phyloP scores from a whole-genome alignment of 2,888 invertebrate species.

The Tenthredo distinguenda region DNA sequence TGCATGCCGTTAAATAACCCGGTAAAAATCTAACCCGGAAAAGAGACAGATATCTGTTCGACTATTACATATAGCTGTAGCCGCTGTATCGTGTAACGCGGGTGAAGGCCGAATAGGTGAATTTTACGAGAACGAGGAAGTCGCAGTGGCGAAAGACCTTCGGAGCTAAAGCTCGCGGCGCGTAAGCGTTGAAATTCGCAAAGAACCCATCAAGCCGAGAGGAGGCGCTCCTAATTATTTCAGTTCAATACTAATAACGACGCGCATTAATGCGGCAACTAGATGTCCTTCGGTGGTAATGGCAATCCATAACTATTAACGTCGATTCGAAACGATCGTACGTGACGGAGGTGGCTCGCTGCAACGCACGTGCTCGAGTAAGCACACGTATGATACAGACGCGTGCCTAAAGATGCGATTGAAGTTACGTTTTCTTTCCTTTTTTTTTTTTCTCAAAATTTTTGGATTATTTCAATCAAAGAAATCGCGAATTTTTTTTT shows the following conservation, averaged over 20 bases:
- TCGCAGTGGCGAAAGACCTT: neutral
- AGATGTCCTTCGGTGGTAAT: conserved; percentile 46
- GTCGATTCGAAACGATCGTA: conserved; percentile 7
- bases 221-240: neutral
- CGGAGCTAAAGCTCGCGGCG: neutral
- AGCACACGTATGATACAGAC: neutral
- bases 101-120: conserved; percentile 6
- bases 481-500: neutral
- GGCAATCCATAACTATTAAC: conserved; percentile 5
- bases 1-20: neutral
- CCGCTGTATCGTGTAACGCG: neutral
- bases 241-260: neutral
- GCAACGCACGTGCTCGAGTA: neutral
- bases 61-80: neutral
- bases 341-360: neutral
- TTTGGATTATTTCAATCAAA: neutral
- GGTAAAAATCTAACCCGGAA: conserved; percentile 1
- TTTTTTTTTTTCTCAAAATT: neutral
- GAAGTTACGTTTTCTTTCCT: no score
- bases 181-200: neutral
- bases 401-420: neutral
- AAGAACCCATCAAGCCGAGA: neutral
- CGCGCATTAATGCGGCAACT: conserved; percentile 34
- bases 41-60: neutral
- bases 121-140: neutral